Percentiles rank a stretch among this genome's conserved stretches.
These are phyloP conservation scores for Venustaconcha ellipsiformis DNA, from an alignment of 1,140 invertebrate species.

Conservation along the genomic window DNA sequence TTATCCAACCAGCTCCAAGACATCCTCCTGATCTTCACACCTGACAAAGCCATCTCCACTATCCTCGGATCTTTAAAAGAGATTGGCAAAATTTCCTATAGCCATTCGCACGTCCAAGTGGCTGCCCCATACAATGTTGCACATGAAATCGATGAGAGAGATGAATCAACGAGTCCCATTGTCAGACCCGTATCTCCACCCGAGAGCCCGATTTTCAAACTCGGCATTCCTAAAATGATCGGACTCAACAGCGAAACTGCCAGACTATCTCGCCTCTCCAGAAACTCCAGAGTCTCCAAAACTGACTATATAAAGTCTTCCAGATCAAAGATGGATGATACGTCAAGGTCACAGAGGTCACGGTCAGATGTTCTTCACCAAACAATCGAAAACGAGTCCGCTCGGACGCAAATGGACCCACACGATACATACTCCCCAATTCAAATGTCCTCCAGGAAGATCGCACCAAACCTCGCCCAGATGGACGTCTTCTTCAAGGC, in stretches of 20 bases:
- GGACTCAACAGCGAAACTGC: not conserved
- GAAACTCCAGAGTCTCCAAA: constrained; percentile 3
- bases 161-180: no score
- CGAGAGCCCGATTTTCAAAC: no score
- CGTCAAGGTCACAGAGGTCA: constrained; percentile 8
- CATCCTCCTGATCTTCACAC: constrained; percentile 35
- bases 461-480: constrained; percentile 5
- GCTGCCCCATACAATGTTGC: constrained; percentile 36
- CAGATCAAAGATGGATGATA: not conserved
- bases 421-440: not conserved
- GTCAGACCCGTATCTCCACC: no score
- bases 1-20: constrained; percentile 27
- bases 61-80: constrained; percentile 30
- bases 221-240: not conserved
- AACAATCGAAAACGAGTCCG: constrained; percentile 4
- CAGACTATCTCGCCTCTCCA: not conserved
- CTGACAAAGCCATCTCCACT: constrained; percentile 25
- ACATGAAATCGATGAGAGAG: constrained; percentile 8
- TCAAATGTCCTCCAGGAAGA: constrained; percentile 1
- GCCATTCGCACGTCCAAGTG: constrained; percentile 28
- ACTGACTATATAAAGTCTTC: not conserved
- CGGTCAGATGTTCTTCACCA: constrained; percentile 8
- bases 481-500: constrained; percentile 18
- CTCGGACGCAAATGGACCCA: not conserved
- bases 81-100: constrained; percentile 35